Evolutionary conservation across 2,888 invertebrate species (phyloP).

Genomic region (Meganola albula): DNA sequence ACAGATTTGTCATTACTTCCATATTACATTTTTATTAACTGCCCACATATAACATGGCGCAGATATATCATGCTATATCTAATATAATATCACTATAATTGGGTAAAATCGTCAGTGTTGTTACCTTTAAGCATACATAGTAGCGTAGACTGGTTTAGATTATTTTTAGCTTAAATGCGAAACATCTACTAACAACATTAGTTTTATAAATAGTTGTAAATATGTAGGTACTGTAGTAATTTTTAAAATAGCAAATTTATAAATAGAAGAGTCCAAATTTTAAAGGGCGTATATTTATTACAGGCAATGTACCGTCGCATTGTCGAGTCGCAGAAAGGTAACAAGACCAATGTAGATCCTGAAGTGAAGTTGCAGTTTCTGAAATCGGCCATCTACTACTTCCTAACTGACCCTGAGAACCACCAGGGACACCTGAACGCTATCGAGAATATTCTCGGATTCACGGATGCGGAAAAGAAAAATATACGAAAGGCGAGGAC

Average conservation of each 20-base stretch:
- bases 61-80: conserved; percentile 1
- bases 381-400: conserved; percentile 95
- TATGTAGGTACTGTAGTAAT: too few species aligned
- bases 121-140: too few species aligned
- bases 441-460: conserved; percentile 94
- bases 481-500: conserved; percentile 85
- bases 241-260: too few species aligned
- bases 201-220: too few species aligned
- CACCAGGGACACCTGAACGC: conserved; percentile 92
- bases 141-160: too few species aligned
- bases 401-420: conserved; percentile 92
- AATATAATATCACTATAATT: too few species aligned
- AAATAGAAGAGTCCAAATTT: too few species aligned
- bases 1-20: too few species aligned
- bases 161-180: too few species aligned
- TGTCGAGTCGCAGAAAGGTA: conserved; percentile 84
- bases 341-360: conserved; percentile 87
- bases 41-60: conserved; percentile 3
- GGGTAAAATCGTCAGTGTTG: too few species aligned
- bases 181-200: too few species aligned
- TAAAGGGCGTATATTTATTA: too few species aligned
- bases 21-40: conserved; percentile 5
- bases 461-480: conserved; percentile 87
- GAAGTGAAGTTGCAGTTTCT: conserved; percentile 94
- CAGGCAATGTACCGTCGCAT: conserved; percentile 92